phyloP scores from a whole-genome alignment of 2,888 invertebrate genomes.

The Spialia ferax region DNA sequence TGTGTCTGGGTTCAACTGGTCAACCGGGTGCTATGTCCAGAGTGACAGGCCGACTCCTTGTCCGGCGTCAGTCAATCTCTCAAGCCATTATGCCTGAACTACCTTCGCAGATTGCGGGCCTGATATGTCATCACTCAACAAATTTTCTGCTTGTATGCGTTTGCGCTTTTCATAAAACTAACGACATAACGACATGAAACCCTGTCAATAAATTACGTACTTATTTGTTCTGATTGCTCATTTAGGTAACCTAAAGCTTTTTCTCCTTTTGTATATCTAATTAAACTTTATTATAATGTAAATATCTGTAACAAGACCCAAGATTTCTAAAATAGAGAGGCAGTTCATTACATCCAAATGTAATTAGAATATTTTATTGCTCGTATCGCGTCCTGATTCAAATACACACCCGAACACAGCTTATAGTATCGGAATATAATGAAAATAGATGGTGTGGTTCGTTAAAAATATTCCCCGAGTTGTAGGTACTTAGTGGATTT shows the following conservation, averaged over 20 bases:
- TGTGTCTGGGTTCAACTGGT: conserved; percentile 48
- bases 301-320: not conserved
- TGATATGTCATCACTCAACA: conserved; percentile 61
- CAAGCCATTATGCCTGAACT: conserved; percentile 61
- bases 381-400: conserved; percentile 14
- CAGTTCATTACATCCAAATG: conserved; percentile 1
- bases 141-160: conserved; percentile 52
- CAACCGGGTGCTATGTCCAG: conserved; percentile 51
- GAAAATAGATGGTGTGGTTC: conserved; percentile 59
- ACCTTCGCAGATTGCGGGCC: conserved; percentile 63
- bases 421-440: conserved; percentile 47
- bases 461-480: conserved; percentile 67
- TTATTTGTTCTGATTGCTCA: not conserved
- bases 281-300: not conserved
- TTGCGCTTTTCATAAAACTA: conserved; percentile 18
- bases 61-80: conserved; percentile 74
- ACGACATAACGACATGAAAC: not conserved
- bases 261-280: not conserved
- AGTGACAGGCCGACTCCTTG: conserved; percentile 60
- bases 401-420: conserved; percentile 17
- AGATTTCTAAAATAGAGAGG: not conserved
- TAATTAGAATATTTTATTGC: conserved; percentile 27
- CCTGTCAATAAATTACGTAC: not conserved
- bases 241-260: not conserved
- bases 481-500: conserved; percentile 67